Conservation (phyloP, 1,140 invertebrate species). For the Rhopalosiphum padi region DNA sequence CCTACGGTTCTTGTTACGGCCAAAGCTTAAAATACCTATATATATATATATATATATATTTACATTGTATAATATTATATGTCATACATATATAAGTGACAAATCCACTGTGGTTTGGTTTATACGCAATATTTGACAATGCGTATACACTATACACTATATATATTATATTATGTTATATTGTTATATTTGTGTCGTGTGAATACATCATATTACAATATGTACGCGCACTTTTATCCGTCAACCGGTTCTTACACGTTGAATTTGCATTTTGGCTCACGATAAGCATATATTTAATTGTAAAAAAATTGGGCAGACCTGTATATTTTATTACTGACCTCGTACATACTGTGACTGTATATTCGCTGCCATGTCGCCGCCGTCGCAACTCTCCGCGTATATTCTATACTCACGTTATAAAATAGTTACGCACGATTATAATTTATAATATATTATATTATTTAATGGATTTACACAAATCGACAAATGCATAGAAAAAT, state of each 20-base stretch:
- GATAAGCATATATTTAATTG: neutral
- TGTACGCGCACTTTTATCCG: neutral
- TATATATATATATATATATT: neutral
- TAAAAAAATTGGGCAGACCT: constrained; percentile 9
- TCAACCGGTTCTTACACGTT: neutral
- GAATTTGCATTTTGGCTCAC: constrained; percentile 14
- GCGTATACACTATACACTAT: neutral
- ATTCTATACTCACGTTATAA: neutral
- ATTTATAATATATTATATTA: neutral
- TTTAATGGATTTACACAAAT: neutral
- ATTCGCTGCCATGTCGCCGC: neutral
- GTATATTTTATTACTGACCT: constrained; percentile 19
- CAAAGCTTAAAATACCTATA: neutral
- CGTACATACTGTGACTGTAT: neutral
- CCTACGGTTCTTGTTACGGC: too few relatives aligned
- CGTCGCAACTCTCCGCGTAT: neutral
- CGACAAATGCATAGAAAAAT: neutral
- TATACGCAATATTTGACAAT: too few relatives aligned
- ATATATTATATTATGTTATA: neutral
- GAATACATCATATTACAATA: neutral
- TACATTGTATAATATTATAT: neutral
- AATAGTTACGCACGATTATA: neutral
- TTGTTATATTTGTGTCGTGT: neutral
- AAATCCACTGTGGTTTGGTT: neutral
- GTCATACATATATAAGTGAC: neutral